Conservation (phyloP, 1,140 invertebrate species). For the Neoseiulus cucumeris region DNA sequence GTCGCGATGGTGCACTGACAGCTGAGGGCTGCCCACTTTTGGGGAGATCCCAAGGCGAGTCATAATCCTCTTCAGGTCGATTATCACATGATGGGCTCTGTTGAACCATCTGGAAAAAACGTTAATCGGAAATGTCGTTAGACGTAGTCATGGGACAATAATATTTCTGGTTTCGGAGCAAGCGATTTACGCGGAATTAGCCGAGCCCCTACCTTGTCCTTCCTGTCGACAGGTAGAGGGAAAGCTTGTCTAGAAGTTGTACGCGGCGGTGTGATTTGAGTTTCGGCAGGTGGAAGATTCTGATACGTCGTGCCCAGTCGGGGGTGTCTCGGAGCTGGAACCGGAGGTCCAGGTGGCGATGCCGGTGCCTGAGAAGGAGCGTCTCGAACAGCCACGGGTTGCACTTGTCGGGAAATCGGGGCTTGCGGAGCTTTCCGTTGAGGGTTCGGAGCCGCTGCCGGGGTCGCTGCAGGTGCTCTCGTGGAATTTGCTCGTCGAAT, state of each 20-base stretch:
- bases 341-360: not conserved
- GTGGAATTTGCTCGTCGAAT: slow-evolving; percentile 8
- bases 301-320: slow-evolving; percentile 2
- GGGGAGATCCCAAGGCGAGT: not conserved
- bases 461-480: not conserved
- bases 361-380: not conserved
- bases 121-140: too few relatives aligned
- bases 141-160: too few relatives aligned
- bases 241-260: slow-evolving; percentile 1
- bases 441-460: not conserved
- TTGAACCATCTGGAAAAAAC: not conserved
- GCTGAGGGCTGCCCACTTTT: not conserved
- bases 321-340: not conserved
- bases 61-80: slow-evolving; percentile 6
- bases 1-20: not conserved
- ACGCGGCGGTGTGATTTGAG: not conserved
- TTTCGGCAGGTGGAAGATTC: not conserved
- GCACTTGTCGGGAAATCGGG: not conserved
- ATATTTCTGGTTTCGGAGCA: too few relatives aligned
- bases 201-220: too few relatives aligned
- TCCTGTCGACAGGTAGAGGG: not conserved
- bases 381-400: not conserved
- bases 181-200: too few relatives aligned
- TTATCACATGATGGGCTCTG: slow-evolving; percentile 10
- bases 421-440: not conserved